Evolutionary conservation across 2,113 vertebrate species (phyloP).

Genomic region (Pterocles burchelli): DNA sequence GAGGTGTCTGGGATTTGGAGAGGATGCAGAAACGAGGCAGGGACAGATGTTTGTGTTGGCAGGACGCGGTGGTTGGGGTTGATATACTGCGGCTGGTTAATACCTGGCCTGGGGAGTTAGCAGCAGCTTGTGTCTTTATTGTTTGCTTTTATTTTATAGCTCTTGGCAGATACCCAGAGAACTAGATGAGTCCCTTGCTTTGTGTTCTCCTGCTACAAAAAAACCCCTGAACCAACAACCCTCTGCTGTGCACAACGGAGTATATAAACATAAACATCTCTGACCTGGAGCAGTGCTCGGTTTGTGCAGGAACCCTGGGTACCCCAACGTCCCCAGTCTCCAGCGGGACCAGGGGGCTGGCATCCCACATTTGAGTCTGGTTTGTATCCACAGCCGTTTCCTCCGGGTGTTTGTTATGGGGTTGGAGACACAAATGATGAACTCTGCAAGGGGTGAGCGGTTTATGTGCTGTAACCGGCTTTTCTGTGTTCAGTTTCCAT

Average conservation of each 20-base stretch:
- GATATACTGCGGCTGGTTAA: background rate
- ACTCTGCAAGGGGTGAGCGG: background rate
- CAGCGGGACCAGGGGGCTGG: too few species aligned
- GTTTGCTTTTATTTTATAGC: background rate
- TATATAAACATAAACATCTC: background rate
- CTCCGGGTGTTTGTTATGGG: background rate
- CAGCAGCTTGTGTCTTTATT: background rate
- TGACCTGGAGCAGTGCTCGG: background rate
- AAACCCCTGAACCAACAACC: background rate
- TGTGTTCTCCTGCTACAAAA: background rate
- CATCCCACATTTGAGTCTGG: rapidly evolving
- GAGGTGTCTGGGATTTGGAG: background rate
- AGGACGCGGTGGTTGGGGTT: background rate
- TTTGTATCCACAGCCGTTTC: background rate
- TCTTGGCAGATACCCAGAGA: background rate
- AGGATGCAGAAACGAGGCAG: background rate
- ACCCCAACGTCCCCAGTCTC: too few species aligned
- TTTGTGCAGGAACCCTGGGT: background rate
- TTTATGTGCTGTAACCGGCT: background rate
- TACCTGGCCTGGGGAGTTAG: background rate
- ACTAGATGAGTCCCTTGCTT: background rate
- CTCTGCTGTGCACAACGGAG: background rate
- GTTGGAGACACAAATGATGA: background rate
- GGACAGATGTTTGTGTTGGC: background rate
- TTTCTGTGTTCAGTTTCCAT: background rate